Evolutionary conservation across 1,140 invertebrate genomes (phyloP).

Genomic region (Antheraea pernyi): DNA sequence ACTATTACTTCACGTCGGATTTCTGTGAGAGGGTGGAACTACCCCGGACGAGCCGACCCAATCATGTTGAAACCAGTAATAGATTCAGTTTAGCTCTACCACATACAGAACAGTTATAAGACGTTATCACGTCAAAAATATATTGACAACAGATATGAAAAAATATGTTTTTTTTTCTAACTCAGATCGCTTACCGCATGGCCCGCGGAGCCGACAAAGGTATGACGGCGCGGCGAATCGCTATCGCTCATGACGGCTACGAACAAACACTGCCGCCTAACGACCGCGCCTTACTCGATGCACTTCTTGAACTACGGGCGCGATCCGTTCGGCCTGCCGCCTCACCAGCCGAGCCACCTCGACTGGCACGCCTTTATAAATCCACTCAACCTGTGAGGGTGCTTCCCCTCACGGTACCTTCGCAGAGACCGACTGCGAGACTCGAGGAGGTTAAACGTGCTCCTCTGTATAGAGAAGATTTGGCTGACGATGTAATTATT

Average conservation of each 20-base stretch:
- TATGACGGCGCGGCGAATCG: slow-evolving; percentile 78
- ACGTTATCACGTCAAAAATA: no score
- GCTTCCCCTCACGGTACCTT: slow-evolving; percentile 87
- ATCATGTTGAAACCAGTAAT: no score
- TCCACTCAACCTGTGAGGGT: slow-evolving; percentile 73
- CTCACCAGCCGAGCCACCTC: slow-evolving; percentile 69
- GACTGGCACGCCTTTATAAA: slow-evolving; percentile 79
- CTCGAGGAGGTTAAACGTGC: slow-evolving; percentile 93
- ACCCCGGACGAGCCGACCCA: no score
- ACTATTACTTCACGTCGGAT: no score
- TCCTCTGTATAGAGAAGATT: slow-evolving; percentile 88
- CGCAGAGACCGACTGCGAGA: slow-evolving; percentile 90
- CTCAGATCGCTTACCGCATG: slow-evolving; percentile 71
- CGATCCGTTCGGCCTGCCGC: slow-evolving; percentile 82
- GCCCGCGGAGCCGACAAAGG: slow-evolving; percentile 66
- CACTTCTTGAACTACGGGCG: slow-evolving; percentile 83
- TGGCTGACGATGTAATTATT: slow-evolving; percentile 84
- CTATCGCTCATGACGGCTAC: slow-evolving; percentile 92
- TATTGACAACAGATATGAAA: neutral
- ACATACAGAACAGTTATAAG: no score
- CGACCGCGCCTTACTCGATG: slow-evolving; percentile 85
- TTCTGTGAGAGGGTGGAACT: no score
- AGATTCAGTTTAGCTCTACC: no score
- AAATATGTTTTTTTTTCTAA: neutral
- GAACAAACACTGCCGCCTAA: slow-evolving; percentile 85